Base-by-base conservation (phyloP, 2,113 vertebrate genomes). In the Melanostigma gelatinosum region DNA sequence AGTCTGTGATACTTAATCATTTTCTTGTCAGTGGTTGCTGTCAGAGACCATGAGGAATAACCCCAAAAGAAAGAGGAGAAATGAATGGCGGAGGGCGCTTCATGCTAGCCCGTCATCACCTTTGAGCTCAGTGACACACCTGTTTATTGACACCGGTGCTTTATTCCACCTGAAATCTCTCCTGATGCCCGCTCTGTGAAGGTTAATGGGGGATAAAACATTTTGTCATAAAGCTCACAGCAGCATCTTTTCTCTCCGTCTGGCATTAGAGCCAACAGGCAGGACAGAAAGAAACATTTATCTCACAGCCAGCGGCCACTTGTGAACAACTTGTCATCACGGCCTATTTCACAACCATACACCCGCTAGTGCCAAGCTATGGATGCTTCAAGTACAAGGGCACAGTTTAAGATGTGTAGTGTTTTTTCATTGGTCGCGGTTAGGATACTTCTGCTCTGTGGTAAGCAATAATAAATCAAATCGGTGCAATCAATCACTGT, bases 191-290 rank as follows among this genome's bases (percentile, higher is more conserved):
- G 82, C 85, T 85, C 81, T 84, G 75, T 84, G 88, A 91, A 93
- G 91, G 93, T 93, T 93, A 93, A 93, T 91, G 92, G 89, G 79
- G 90, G 87, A 93, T 92, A 91, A 91, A 93, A 79, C 83, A 83
- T 91, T 92, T 93, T 92, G 91, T 93, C 87, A 92, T 90, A 87
- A 86, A 93, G 85, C 87, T 85, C 67, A 69, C 72, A 66, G 90
- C 77, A 78, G 84, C 65, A 72, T 77, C 85, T 85, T 87, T 79
- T 69, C 77, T 85, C 82, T 73, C 58, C 52, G 54, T 72, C 55
- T 50, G 73, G 69, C 73, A 72, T 84, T 65, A 81, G 73, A 85
- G 82, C 83, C 84, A 90, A 85, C 73, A 81, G 82, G 55, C 77
- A 77, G 79, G 83, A 87, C 42, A 84, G 73, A 75, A 71, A 80